These are phyloP conservation scores for Philopedon plagiatum DNA, from an alignment of 2,888 invertebrate genomes.

Conservation along the genomic window DNA sequence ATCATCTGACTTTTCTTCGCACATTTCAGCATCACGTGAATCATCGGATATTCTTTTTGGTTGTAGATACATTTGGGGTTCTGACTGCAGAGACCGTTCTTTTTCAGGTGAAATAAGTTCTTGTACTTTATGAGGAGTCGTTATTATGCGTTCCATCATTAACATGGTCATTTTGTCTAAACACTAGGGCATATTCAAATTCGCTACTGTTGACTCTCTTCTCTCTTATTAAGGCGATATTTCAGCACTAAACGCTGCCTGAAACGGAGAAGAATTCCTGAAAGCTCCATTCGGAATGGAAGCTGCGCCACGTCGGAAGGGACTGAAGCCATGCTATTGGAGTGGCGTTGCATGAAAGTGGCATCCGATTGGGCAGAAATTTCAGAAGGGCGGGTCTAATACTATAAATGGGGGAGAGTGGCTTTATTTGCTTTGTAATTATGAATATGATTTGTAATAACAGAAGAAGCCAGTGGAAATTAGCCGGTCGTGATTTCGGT, in stretches of 20 bases:
- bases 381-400: slow-evolving; percentile 52
- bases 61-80: slow-evolving; percentile 63
- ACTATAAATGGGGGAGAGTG: slow-evolving; percentile 51
- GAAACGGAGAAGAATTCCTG: slow-evolving; percentile 34
- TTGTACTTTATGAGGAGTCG: slow-evolving; percentile 53
- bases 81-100: slow-evolving; percentile 57
- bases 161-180: slow-evolving; percentile 68
- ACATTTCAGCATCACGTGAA: slow-evolving; percentile 62
- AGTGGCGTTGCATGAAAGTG: slow-evolving; percentile 15
- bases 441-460: slow-evolving; percentile 70
- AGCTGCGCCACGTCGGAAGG: slow-evolving; percentile 54
- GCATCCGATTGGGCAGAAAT: slow-evolving; percentile 53
- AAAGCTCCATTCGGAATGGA: slow-evolving; percentile 45
- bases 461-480: slow-evolving; percentile 67
- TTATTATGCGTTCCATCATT: slow-evolving; percentile 68
- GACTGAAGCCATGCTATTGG: slow-evolving; percentile 56
- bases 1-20: slow-evolving; percentile 60
- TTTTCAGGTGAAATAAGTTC: slow-evolving; percentile 55
- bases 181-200: slow-evolving; percentile 52
- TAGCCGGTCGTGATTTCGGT: slow-evolving; percentile 67
- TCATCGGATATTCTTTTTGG: slow-evolving; percentile 66
- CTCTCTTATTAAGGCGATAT: slow-evolving; percentile 48
- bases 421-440: slow-evolving; percentile 69
- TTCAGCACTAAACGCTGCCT: slow-evolving; percentile 40
- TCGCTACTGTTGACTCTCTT: slow-evolving; percentile 53